A percentile compares a stretch with the other conserved stretches of the same genome.
These are phyloP conservation scores for Hafferia zeledoni DNA, from an alignment of 2,797 vertebrate species.

Conservation along the genomic window DNA sequence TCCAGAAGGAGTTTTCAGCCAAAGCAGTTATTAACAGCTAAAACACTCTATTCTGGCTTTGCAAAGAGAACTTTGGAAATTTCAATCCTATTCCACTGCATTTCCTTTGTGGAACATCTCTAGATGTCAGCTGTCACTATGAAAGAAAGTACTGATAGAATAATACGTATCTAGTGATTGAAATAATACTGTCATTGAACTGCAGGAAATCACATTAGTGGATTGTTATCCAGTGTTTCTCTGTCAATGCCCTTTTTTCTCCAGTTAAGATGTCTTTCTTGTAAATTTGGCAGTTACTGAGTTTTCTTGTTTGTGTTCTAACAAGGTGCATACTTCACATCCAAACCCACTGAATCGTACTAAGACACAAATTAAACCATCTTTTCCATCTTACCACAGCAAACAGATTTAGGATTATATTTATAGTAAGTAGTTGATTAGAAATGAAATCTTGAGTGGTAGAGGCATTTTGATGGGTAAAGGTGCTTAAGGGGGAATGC, in stretches of 20 bases:
- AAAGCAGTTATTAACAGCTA: background rate
- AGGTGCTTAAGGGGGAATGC: background rate
- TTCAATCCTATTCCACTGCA: background rate
- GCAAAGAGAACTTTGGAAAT: background rate
- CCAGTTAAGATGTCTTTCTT: background rate
- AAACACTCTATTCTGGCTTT: background rate
- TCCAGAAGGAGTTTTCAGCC: background rate
- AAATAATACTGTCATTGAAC: background rate
- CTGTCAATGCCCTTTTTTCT: background rate
- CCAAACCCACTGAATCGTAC: background rate
- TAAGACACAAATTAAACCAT: background rate
- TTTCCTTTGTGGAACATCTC: background rate
- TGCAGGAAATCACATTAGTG: background rate
- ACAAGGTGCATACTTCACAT: background rate
- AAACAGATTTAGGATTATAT: background rate
- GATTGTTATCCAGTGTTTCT: background rate
- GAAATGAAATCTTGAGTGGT: background rate
- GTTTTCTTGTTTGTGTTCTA: background rate
- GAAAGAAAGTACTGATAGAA: background rate
- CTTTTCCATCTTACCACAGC: background rate
- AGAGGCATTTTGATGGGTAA: background rate
- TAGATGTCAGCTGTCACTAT: background rate
- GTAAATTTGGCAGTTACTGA: background rate
- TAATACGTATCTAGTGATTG: background rate
- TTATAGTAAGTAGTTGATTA: background rate